Evolutionary conservation across 2,888 invertebrate genomes (phyloP).

Genomic region (Junonia oenone): DNA sequence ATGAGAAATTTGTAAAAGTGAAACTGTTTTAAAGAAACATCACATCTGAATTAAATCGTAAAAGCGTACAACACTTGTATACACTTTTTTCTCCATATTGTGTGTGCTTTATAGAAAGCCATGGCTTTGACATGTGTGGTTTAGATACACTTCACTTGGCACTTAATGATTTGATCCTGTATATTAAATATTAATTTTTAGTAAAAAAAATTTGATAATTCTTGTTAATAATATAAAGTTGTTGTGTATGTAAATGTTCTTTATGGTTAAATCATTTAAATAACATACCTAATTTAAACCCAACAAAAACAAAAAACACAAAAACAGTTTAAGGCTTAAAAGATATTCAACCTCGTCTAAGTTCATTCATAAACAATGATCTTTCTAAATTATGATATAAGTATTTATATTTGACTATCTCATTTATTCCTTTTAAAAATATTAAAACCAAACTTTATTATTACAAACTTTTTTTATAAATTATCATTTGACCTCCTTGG

Average conservation of each 20-base stretch:
- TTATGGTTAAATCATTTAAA: too few species aligned
- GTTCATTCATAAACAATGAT: too few species aligned
- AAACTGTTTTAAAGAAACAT: conserved; percentile 23
- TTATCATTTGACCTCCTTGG: conserved; percentile 19
- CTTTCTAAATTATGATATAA: too few species aligned
- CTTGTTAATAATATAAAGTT: too few species aligned
- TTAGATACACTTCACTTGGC: conserved; percentile 4
- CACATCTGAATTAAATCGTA: conserved; percentile 5
- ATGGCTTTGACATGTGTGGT: not conserved
- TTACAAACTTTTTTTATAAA: conserved; percentile 1
- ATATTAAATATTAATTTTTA: not conserved
- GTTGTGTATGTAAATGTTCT: too few species aligned
- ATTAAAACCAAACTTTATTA: not conserved
- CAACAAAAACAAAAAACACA: too few species aligned
- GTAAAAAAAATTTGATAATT: too few species aligned
- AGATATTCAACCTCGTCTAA: too few species aligned
- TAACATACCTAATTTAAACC: too few species aligned
- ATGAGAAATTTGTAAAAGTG: too few species aligned
- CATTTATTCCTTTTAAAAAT: not conserved
- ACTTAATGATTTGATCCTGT: not conserved
- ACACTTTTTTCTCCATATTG: conserved; percentile 11
- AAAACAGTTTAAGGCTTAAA: too few species aligned
- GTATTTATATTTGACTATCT: not conserved
- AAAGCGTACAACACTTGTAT: not conserved
- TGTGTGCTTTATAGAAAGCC: conserved; percentile 20